Evolutionary conservation across 2,888 invertebrate genomes (phyloP), one percentile per base, ranked within the genome.

Genomic region (Leucophora obtusa): DNA sequence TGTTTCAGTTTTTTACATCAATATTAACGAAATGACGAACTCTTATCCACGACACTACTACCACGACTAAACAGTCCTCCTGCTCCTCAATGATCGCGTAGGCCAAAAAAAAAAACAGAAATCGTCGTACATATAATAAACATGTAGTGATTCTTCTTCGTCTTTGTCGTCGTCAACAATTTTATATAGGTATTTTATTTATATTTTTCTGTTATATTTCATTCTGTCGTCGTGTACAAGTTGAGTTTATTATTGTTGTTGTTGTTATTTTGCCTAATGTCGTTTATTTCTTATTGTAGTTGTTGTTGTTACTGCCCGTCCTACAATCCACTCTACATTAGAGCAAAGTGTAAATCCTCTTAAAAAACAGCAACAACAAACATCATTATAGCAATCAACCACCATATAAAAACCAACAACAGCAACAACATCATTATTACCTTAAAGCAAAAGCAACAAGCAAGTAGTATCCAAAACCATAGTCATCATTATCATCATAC

Each of bases 31-130:
- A 21, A 53, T 66, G 68, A 82, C 76, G 83, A 84, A 84, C 82
- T 83, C 83, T 85, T 85, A 83, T 85, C 84, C 84, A 82, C 79
- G 84, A 86, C 85, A 86, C 87, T 84, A 87, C 87, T 86, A 85
- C 85, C 84, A 81, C 85, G 87, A 87, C 86, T 88, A 86, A 87
- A 83, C 85, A 83, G 85, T 83, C 82, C 82, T 82, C 83, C 74
- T 66, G 82, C 82, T 82, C 82, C 83, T 82, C 83, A 75, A 66
- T 83, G 80, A 78, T 82, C 84, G 83, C 73, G 69, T 78, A 77
- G 62, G 28, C 79, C 75, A 77, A 83, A 79, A 47, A 11, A 35
- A 38, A 38, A 38, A 9, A 65, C 28, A 76, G 69, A 78, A 82
- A 77, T 81, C 76, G 75, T 65, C 58, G 68, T 78, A 53, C 68